Evolutionary conservation across 2,888 invertebrate species (phyloP).

Genomic region (Spialia ferax): DNA sequence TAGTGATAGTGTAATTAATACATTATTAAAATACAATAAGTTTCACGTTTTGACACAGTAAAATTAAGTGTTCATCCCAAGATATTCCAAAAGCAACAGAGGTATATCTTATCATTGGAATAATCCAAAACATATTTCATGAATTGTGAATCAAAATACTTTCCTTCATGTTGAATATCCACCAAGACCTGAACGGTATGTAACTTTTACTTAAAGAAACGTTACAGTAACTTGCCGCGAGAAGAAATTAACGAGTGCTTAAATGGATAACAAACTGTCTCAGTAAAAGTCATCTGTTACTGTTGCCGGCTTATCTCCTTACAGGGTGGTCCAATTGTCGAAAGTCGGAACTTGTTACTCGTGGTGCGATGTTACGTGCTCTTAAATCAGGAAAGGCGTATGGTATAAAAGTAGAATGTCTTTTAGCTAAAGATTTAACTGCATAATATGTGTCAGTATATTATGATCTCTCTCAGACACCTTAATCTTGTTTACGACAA

Average conservation of each 20-base stretch:
- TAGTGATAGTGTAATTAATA: too few species aligned
- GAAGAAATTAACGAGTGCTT: conserved; percentile 32
- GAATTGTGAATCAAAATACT: not conserved
- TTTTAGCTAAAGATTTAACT: not conserved
- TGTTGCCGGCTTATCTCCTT: conserved; percentile 24
- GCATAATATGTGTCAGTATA: not conserved
- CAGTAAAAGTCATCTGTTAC: conserved; percentile 35
- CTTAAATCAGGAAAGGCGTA: not conserved
- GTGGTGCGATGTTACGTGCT: not conserved
- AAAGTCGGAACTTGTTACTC: conserved; percentile 12
- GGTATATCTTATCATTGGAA: not conserved
- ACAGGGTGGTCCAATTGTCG: conserved; percentile 25
- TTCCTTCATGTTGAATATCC: not conserved
- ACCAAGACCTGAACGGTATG: not conserved
- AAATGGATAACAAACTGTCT: conserved; percentile 31
- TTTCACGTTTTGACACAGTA: too few species aligned
- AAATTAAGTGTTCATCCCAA: too few species aligned
- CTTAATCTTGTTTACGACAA: too few species aligned
- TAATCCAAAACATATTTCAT: not conserved
- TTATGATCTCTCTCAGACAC: not conserved
- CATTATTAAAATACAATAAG: too few species aligned
- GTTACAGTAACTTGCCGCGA: conserved; percentile 14
- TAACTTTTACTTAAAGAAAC: conserved; percentile 20
- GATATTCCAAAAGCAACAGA: not conserved
- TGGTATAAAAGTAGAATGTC: not conserved